Conservation (phyloP, 2,113 vertebrate species). For the Psettodes erumei region DNA sequence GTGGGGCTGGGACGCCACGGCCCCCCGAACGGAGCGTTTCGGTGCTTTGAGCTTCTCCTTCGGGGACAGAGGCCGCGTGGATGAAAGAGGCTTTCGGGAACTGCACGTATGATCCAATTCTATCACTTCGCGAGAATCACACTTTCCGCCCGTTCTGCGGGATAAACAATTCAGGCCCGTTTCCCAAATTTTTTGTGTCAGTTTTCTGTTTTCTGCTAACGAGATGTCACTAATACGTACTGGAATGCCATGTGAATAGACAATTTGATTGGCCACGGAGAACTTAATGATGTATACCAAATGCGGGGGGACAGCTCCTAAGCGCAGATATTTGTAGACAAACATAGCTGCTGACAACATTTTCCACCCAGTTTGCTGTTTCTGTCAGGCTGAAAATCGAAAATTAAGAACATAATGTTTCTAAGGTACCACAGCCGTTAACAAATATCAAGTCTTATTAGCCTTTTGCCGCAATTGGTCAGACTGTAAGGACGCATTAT, state of each 20-base stretch:
- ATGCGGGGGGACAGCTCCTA: constrained; percentile 82
- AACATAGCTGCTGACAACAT: constrained; percentile 82
- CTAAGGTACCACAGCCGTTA: constrained; percentile 71
- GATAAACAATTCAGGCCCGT: constrained; percentile 76
- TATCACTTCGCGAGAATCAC: constrained; percentile 74
- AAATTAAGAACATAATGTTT: constrained; percentile 77
- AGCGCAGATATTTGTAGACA: constrained; percentile 75
- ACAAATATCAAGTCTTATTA: constrained; percentile 80
- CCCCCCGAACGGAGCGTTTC: too few species aligned
- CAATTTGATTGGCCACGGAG: constrained; percentile 81
- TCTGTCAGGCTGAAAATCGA: constrained; percentile 74
- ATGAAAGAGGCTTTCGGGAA: constrained; percentile 29
- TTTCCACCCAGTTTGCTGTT: constrained; percentile 77
- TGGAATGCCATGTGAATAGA: constrained; percentile 82
- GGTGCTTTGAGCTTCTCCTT: constrained; percentile 40
- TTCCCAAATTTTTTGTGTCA: constrained; percentile 78
- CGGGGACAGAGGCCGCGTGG: constrained; percentile 13
- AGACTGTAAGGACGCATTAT: constrained; percentile 73
- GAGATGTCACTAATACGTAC: constrained; percentile 86
- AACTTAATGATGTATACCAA: constrained; percentile 86
- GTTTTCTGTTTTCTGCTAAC: constrained; percentile 85
- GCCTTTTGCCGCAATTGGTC: constrained; percentile 70
- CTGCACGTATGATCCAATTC: constrained; percentile 57
- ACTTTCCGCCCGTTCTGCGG: constrained; percentile 70
- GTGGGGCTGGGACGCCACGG: constrained; percentile 30